These are phyloP conservation scores for Indicator indicator DNA, from an alignment of 2,113 vertebrate species.

Conservation along the genomic window DNA sequence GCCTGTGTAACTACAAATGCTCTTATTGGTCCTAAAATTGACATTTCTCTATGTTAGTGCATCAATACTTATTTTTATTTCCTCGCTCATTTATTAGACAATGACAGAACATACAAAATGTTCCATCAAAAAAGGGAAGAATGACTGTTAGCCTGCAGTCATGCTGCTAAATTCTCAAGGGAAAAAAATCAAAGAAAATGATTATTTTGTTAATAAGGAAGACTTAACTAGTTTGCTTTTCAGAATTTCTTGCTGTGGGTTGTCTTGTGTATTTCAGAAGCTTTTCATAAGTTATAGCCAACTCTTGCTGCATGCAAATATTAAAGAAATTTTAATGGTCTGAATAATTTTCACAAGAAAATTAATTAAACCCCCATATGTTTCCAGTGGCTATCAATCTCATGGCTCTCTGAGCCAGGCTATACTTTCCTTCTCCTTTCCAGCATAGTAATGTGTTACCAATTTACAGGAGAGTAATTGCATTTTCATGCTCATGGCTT, in stretches of 20 bases:
- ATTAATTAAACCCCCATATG: slow-evolving; percentile 63
- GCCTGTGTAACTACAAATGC: neutral
- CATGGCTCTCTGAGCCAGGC: slow-evolving; percentile 27
- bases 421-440: slow-evolving; percentile 5
- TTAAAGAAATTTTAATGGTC: slow-evolving; percentile 55
- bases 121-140: neutral
- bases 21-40: neutral
- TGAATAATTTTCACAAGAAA: slow-evolving; percentile 65
- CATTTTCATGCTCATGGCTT: slow-evolving; percentile 52
- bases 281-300: neutral
- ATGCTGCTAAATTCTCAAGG: neutral
- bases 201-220: slow-evolving; percentile 11
- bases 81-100: neutral
- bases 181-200: neutral
- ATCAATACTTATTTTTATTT: neutral
- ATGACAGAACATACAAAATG: neutral
- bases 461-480: slow-evolving; percentile 58
- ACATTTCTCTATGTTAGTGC: neutral
- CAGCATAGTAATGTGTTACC: slow-evolving; percentile 58
- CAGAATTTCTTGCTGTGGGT: neutral
- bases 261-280: neutral
- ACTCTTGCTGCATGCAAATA: neutral
- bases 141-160: neutral
- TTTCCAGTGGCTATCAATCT: slow-evolving; percentile 70
- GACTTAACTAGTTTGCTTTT: slow-evolving; percentile 5